These are phyloP conservation scores for Hydroisotoma schaefferi DNA, from an alignment of 2,888 invertebrate species.

Conservation along the genomic window DNA sequence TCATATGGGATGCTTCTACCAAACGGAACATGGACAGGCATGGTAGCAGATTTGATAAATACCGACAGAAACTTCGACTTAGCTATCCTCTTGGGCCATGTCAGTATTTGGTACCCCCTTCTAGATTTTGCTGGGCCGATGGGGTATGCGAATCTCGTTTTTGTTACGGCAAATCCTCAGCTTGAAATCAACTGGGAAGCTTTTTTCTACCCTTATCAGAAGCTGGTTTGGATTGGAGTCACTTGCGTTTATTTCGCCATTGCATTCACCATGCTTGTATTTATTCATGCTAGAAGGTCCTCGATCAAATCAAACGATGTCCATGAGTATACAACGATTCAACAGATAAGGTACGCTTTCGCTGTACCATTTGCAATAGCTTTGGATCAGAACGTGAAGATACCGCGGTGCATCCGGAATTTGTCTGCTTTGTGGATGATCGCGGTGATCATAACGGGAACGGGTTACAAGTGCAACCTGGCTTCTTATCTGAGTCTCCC, in stretches of 20 bases:
- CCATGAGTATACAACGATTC: neutral
- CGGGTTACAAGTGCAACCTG: constrained; percentile 21
- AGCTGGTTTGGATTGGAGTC: neutral
- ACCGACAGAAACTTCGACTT: constrained; percentile 13
- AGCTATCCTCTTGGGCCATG: constrained; percentile 14
- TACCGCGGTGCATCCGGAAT: neutral
- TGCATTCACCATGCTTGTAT: neutral
- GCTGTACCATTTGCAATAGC: neutral
- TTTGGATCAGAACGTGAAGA: constrained; percentile 1
- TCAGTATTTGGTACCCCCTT: neutral
- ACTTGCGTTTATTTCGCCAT: neutral
- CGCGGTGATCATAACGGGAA: constrained; percentile 16
- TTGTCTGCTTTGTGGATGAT: constrained; percentile 7
- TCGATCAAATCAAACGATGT: neutral
- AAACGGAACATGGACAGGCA: constrained; percentile 26
- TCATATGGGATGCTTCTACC: constrained; percentile 17
- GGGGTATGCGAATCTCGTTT: constrained; percentile 3
- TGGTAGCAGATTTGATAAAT: constrained; percentile 15
- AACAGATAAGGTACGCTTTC: neutral
- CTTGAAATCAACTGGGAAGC: neutral
- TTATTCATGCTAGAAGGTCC: neutral
- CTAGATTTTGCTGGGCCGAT: neutral
- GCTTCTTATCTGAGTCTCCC: constrained; percentile 20
- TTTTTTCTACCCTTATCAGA: neutral
- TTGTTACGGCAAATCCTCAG: neutral